Percentiles rank a stretch among this genome's conserved stretches.
These are phyloP conservation scores for Rutilus rutilus DNA, from an alignment of 2,113 vertebrate species.

Conservation along the genomic window DNA sequence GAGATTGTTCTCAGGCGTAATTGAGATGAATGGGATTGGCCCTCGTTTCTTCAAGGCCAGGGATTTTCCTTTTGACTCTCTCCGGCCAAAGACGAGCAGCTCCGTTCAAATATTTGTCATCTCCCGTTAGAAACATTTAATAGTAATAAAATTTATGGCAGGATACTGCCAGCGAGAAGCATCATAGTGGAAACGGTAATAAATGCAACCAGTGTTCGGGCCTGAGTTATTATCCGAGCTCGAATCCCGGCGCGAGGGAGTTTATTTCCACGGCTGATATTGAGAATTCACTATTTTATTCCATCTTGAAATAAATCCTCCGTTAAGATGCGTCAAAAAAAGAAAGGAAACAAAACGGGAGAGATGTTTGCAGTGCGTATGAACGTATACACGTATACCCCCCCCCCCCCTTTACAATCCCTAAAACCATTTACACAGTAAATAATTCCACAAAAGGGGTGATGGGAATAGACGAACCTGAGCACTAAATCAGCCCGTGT, in stretches of 20 bases:
- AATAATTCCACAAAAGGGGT: constrained; percentile 60
- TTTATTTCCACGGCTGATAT: constrained; percentile 49
- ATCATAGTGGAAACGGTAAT: constrained; percentile 81
- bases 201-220: constrained; percentile 87
- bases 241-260: constrained; percentile 61
- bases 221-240: constrained; percentile 81
- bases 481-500: constrained; percentile 59
- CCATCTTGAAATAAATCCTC: constrained; percentile 13
- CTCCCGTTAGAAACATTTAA: constrained; percentile 97
- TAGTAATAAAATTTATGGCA: constrained; percentile 94
- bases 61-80: constrained; percentile 77
- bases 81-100: constrained; percentile 72
- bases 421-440: constrained; percentile 59
- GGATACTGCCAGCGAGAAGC: constrained; percentile 86
- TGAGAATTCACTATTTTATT: constrained; percentile 50
- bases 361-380: constrained; percentile 37
- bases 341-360: neutral
- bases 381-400: neutral
- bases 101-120: constrained; percentile 95
- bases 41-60: constrained; percentile 78
- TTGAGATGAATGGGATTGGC: constrained; percentile 88
- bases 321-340: constrained; percentile 46
- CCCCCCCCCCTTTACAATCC: constrained; percentile 40
- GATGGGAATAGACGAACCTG: constrained; percentile 41
- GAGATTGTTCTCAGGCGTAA: constrained; percentile 88